Evolutionary conservation across 1,140 invertebrate genomes (phyloP).

Genomic region (Rhagoletis pomonella): DNA sequence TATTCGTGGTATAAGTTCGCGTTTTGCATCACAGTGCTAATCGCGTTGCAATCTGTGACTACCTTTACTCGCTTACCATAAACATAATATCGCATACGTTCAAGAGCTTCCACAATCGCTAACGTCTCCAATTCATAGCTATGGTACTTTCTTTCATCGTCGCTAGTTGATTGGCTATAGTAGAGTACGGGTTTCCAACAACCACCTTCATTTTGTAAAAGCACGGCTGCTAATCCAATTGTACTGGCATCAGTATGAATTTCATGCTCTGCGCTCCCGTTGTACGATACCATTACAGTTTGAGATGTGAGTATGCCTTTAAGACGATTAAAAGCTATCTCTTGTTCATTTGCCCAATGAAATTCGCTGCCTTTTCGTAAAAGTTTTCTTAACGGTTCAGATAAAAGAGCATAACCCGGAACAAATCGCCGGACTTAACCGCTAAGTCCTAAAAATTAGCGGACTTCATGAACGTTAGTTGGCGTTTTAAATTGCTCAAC

Average conservation of each 20-base stretch:
- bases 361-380: no score
- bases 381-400: background rate
- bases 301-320: background rate
- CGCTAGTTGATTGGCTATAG: background rate
- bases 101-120: background rate
- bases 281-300: background rate
- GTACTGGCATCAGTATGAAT: background rate
- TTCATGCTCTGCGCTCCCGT: background rate
- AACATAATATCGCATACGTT: no score
- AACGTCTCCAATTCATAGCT: no score
- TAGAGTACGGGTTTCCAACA: background rate
- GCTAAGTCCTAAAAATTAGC: background rate
- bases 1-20: no score
- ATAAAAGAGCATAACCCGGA: background rate
- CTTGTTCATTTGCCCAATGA: no score
- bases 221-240: background rate
- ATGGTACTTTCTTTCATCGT: no score
- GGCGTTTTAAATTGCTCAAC: no score
- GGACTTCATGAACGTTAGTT: no score
- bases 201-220: background rate
- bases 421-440: background rate
- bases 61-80: no score
- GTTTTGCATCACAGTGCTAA: no score
- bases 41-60: no score
- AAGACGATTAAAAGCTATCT: no score